phyloP scores from a whole-genome alignment of 2,888 invertebrate genomes.

The Resseliella maxima region DNA sequence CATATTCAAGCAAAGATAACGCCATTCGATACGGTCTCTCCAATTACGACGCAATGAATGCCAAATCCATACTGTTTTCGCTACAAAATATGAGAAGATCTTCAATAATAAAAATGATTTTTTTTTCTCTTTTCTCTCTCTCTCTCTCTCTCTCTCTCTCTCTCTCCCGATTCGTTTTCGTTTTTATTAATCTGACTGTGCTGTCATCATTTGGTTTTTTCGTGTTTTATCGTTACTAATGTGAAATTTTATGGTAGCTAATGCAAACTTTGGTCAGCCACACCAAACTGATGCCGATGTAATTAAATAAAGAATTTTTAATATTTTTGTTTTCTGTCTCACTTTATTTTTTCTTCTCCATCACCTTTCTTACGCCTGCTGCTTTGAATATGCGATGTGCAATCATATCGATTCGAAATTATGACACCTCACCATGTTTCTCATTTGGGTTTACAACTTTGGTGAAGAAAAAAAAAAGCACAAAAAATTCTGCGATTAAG shows the following conservation, averaged over 20 bases:
- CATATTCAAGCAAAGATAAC: not conserved
- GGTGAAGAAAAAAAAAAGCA: not conserved
- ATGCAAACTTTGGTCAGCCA: not conserved
- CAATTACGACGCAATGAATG: not conserved
- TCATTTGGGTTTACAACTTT: slow-evolving; percentile 29
- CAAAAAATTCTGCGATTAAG: not conserved
- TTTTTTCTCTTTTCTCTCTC: not conserved
- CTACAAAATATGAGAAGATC: not conserved
- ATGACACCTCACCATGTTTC: not conserved
- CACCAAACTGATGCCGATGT: not conserved
- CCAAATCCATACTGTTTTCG: not conserved
- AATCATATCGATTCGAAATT: not conserved
- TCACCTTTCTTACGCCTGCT: not conserved
- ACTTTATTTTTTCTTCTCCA: too few relatives aligned
- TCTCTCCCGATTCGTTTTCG: too few relatives aligned
- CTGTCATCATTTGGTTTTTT: not conserved
- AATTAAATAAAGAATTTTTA: slow-evolving; percentile 36
- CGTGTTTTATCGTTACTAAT: not conserved
- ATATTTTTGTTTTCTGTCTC: not conserved
- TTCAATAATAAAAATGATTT: too few relatives aligned
- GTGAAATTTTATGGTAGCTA: slow-evolving; percentile 2
- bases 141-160: not conserved
- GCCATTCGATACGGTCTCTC: slow-evolving; percentile 13
- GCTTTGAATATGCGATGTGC: slow-evolving; percentile 20
- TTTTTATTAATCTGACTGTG: not conserved